A percentile compares a stretch with the other conserved stretches of the same genome.
Conservation (phyloP, 2,888 invertebrate species). For the Agrochola macilenta region DNA sequence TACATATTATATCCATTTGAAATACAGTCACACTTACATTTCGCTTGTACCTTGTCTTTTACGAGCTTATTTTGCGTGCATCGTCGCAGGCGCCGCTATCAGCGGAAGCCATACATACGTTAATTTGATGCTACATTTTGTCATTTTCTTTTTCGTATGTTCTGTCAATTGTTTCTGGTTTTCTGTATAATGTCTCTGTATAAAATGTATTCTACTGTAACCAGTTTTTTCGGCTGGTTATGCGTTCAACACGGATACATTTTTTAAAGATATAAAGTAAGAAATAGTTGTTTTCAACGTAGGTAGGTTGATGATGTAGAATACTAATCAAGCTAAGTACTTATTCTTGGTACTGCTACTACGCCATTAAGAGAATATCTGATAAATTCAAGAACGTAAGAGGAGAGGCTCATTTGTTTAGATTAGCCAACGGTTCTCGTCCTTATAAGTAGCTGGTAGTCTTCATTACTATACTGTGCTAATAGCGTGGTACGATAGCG, state of each 20-base stretch:
- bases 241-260: neutral
- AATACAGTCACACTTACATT: neutral
- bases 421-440: constrained; percentile 43
- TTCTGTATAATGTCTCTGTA: neutral
- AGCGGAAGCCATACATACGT: constrained; percentile 52
- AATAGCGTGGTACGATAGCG: constrained; percentile 63
- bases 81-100: constrained; percentile 44
- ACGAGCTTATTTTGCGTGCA: constrained; percentile 23
- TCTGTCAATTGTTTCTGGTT: neutral
- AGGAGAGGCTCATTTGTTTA: constrained; percentile 49
- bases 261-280: neutral
- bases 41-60: constrained; percentile 9
- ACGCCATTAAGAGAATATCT: constrained; percentile 21
- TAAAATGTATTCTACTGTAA: neutral
- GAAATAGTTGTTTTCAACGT: too few species aligned
- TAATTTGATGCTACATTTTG: constrained; percentile 50
- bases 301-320: neutral
- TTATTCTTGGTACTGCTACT: constrained; percentile 3
- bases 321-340: neutral
- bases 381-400: constrained; percentile 34
- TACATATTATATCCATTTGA: neutral
- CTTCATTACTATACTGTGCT: constrained; percentile 43
- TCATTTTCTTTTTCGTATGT: constrained; percentile 22
- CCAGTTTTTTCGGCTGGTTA: neutral
- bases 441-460: constrained; percentile 40